Evolutionary conservation across 2,113 vertebrate species (phyloP), one percentile per base, ranked within the genome.

Genomic region (Anseranas semipalmata): DNA sequence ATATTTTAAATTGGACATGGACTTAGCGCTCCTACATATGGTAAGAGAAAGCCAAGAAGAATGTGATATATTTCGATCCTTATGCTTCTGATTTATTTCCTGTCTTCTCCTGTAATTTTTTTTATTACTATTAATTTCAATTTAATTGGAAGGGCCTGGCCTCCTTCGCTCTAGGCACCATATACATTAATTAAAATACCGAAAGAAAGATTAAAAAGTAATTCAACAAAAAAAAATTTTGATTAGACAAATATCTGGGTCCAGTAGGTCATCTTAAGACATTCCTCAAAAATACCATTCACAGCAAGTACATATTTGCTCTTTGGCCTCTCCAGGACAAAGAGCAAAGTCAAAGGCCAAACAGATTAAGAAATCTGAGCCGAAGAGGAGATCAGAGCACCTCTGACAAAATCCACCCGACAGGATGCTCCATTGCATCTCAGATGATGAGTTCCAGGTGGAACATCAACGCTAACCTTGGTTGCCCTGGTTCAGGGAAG

Each of bases 131-230:
- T 83, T 95, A 89, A 92, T 85, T 96, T 95, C 58, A 82, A 73
- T 92, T 91, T 95, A 96, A 96, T 96, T 94, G 86, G 84, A 92
- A 96, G 80, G 39, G 70, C 62, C 83, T 93, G 92, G 45, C 63
- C 62, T 92, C 8, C 63, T 87, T 94, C 89, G 91, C 95, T 96
- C 74, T 89, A 97, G 95, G 88, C 90, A 85, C 19, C 60, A 87
- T 45, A 91, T 45, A 82, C 66, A 91, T 95, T 96, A 96, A 96
- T 97, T 96, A 97, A 93, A 96, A 72, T 73, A 70, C 1, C 1
- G 74, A 96, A 93, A 91, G 55, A 80, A 90, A 95, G 56, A 93
- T 85, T 87, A 85, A 79, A 88, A 94, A 89, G 52, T 58, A 94
- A 87, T 93, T 92, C 35, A 78, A 89, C 48, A 59, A 32, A 30